A percentile compares a stretch with the other conserved stretches of the same genome.
Conservation (phyloP, 2,888 invertebrate genomes). For the Protophormia terraenovae region DNA sequence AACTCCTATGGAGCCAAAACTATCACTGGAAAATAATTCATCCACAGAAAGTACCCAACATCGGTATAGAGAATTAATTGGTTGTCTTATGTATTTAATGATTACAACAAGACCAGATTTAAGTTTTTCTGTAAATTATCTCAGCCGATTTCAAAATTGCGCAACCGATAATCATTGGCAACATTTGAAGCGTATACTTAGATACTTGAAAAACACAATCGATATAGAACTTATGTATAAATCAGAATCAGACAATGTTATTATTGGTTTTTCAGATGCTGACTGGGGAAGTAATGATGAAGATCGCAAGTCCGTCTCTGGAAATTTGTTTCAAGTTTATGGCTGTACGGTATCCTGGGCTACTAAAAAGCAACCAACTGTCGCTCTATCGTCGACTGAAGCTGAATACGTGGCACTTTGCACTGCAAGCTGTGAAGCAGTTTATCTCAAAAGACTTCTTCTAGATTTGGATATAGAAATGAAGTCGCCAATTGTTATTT, state of each 20-base stretch:
- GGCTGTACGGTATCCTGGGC: not conserved
- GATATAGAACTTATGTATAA: too few species aligned
- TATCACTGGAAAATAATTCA: not conserved
- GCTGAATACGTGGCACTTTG: too few species aligned
- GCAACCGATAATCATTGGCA: too few species aligned
- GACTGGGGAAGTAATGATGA: not conserved
- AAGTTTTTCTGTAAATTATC: constrained; percentile 2
- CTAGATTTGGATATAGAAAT: too few species aligned
- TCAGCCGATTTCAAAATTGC: not conserved
- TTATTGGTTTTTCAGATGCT: constrained; percentile 2
- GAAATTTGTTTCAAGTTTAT: not conserved
- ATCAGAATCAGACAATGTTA: not conserved
- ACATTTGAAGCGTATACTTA: too few species aligned
- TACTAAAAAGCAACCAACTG: not conserved
- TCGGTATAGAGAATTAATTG: not conserved
- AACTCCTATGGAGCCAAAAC: too few species aligned
- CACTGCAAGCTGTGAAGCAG: too few species aligned
- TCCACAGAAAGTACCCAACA: not conserved
- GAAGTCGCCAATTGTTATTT: too few species aligned
- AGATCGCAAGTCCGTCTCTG: too few species aligned
- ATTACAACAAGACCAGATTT: not conserved
- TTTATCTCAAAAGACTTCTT: too few species aligned
- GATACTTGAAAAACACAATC: too few species aligned
- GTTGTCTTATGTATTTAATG: not conserved
- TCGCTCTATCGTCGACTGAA: not conserved